These are phyloP conservation scores for Semicossyphus pulcher DNA, from an alignment of 2,113 vertebrate genomes.

Conservation along the genomic window DNA sequence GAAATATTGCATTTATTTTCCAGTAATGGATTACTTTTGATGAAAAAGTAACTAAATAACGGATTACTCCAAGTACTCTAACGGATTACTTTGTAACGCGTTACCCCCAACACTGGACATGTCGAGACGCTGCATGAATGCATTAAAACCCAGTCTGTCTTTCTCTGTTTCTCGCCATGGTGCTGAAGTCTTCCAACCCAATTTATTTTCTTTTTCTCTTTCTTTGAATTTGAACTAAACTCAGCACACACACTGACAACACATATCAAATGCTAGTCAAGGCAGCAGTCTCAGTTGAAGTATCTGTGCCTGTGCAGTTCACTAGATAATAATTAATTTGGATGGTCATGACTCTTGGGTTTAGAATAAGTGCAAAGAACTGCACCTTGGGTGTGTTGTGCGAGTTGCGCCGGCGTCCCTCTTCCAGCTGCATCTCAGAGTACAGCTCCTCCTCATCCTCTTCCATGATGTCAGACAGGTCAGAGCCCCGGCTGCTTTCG, in stretches of 20 bases:
- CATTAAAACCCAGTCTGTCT: conserved; percentile 1
- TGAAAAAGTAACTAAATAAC: no score
- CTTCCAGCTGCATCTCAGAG: conserved; percentile 97
- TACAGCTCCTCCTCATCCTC: conserved; percentile 98
- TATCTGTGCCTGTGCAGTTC: conserved; percentile 75
- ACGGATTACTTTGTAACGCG: no score
- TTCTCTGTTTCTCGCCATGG: neutral
- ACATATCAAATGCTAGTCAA: conserved; percentile 57
- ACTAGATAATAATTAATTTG: conserved; percentile 50
- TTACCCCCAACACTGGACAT: no score
- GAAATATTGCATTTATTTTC: no score
- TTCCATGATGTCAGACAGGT: conserved; percentile 98
- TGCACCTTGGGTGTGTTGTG: conserved; percentile 93
- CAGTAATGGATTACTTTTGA: no score
- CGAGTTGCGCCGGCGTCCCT: conserved; percentile 89
- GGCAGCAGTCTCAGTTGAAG: conserved; percentile 75
- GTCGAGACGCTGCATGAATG: conserved; percentile 6
- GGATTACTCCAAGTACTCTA: no score
- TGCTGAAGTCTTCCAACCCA: neutral
- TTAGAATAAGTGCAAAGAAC: conserved; percentile 73
- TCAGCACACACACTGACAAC: conserved; percentile 66
- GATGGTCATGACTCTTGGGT: conserved; percentile 51
- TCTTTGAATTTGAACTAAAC: conserved; percentile 43
- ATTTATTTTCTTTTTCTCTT: neutral
- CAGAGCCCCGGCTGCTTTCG: conserved; percentile 97